Conservation (phyloP, 2,888 invertebrate genomes). For the Eulithis prunata region DNA sequence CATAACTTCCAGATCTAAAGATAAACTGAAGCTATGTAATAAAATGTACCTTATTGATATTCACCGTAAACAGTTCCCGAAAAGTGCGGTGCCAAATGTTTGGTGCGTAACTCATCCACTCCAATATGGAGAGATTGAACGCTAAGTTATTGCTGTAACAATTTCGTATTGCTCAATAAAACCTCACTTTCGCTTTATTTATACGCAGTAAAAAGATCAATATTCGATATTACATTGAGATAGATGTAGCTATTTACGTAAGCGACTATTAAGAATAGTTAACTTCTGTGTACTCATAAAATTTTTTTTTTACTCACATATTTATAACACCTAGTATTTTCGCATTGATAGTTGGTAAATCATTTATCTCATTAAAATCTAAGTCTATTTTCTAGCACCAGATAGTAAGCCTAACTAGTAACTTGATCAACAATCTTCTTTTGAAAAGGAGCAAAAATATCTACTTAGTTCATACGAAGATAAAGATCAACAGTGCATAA, state of each 20-base stretch:
- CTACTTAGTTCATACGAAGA: too few relatives aligned
- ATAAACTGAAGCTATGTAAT: constrained; percentile 37
- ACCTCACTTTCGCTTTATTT: constrained; percentile 80
- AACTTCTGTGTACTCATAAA: too few relatives aligned
- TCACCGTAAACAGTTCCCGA: constrained; percentile 55
- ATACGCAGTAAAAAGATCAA: constrained; percentile 80
- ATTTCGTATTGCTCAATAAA: constrained; percentile 82
- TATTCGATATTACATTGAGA: constrained; percentile 73
- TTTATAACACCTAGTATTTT: too few relatives aligned
- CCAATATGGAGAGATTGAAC: constrained; percentile 76
- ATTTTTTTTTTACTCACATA: too few relatives aligned
- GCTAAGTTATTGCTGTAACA: constrained; percentile 79
- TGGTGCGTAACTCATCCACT: constrained; percentile 76
- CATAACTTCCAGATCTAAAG: constrained; percentile 34
- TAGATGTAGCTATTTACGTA: constrained; percentile 48
- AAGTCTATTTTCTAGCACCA: too few relatives aligned
- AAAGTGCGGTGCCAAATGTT: constrained; percentile 63
- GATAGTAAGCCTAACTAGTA: too few relatives aligned
- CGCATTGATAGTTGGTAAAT: too few relatives aligned
- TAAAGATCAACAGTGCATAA: constrained; percentile 10
- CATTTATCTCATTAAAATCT: too few relatives aligned
- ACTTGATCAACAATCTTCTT: too few relatives aligned
- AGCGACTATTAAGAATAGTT: background rate
- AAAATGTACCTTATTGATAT: constrained; percentile 59
- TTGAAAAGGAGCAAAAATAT: too few relatives aligned